A percentile compares a stretch with the other conserved stretches of the same genome.
These are phyloP conservation scores for Heliconius ismenius DNA, from an alignment of 2,888 invertebrate genomes.

Conservation along the genomic window DNA sequence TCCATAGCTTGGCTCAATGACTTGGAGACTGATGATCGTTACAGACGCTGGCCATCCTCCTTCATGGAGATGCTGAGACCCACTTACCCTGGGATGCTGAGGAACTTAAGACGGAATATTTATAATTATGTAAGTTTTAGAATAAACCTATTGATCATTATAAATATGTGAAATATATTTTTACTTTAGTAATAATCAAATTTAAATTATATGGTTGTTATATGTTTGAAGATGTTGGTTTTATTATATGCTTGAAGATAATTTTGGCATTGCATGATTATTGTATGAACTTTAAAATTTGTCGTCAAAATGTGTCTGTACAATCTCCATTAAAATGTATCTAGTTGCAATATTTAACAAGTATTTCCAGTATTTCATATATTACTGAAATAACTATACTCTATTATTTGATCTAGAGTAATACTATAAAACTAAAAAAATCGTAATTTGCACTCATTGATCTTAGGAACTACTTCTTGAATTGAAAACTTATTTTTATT, in stretches of 20 bases:
- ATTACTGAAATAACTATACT: no score
- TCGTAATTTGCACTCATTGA: no score
- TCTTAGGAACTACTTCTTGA: no score
- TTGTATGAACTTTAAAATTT: not conserved
- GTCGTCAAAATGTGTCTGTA: not conserved
- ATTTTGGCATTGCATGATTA: not conserved
- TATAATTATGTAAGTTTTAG: constrained; percentile 85
- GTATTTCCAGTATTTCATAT: no score
- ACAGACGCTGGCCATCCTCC: constrained; percentile 93
- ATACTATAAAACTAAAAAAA: no score
- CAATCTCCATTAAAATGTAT: not conserved
- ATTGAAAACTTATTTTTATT: no score
- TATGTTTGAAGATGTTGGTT: no score
- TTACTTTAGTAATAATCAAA: not conserved
- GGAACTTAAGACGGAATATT: constrained; percentile 92
- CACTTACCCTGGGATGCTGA: constrained; percentile 98
- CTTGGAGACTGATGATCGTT: constrained; percentile 94
- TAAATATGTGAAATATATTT: not conserved
- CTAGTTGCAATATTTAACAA: not conserved
- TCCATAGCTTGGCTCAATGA: constrained; percentile 97
- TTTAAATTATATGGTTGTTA: not conserved
- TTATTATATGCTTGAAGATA: no score
- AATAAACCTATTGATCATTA: not conserved
- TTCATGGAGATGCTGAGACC: constrained; percentile 95
- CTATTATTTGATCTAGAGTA: no score